Evolutionary conservation across 1,140 invertebrate genomes (phyloP).

Genomic region (Elymnias hypermnestra): DNA sequence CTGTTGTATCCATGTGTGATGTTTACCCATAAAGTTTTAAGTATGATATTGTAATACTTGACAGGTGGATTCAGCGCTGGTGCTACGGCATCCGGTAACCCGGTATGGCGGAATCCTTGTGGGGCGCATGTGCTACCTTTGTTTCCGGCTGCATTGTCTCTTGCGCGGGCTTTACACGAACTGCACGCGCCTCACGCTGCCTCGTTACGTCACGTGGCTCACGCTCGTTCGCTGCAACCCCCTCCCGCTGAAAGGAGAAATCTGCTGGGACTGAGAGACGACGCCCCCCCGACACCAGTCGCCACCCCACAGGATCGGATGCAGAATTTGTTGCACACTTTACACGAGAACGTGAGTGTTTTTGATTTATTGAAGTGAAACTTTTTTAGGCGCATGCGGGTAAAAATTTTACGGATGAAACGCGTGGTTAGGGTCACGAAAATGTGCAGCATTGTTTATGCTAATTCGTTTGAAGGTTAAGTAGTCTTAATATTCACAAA

Average conservation of each 20-base stretch:
- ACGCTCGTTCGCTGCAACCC: conserved; percentile 43
- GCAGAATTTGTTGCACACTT: conserved; percentile 82
- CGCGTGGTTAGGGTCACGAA: no score
- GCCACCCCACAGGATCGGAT: conserved; percentile 83
- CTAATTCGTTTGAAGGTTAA: no score
- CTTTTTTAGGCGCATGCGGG: no score
- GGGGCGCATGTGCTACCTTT: conserved; percentile 87
- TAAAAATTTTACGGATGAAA: no score
- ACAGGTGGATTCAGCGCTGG: conserved; percentile 87
- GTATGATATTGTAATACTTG: no score
- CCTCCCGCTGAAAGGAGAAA: conserved; percentile 48
- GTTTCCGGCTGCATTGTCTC: conserved; percentile 84
- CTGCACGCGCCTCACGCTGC: conserved; percentile 82
- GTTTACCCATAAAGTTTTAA: no score
- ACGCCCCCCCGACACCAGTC: conserved; percentile 61
- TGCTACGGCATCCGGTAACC: conserved; percentile 84
- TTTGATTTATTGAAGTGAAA: no score
- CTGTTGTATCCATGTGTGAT: no score
- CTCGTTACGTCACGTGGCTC: conserved; percentile 35
- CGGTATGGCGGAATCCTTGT: conserved; percentile 90
- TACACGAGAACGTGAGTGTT: conserved; percentile 51
- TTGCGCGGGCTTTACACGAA: conserved; percentile 86
- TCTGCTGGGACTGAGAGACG: conserved; percentile 45
- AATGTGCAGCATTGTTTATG: no score
- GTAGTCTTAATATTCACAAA: no score